phyloP scores from a whole-genome alignment of 2,888 invertebrate genomes.

The Chrysomela aeneicollis region DNA sequence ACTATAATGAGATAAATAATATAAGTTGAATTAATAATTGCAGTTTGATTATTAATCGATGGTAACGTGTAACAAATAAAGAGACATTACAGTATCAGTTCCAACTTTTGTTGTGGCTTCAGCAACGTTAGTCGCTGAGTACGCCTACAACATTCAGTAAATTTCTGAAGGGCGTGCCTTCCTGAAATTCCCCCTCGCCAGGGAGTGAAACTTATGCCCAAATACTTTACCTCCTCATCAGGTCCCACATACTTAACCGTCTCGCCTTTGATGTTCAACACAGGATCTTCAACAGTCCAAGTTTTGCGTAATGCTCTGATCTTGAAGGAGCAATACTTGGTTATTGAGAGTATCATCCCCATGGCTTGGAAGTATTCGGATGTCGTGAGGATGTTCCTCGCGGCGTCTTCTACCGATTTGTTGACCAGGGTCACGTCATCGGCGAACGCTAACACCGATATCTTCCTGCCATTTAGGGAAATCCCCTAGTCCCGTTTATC shows the following conservation, averaged over 20 bases:
- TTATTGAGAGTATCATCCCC: slow-evolving; percentile 38
- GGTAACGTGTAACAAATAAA: too few relatives aligned
- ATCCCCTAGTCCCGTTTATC: slow-evolving; percentile 23
- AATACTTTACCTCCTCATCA: slow-evolving; percentile 46
- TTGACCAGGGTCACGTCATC: slow-evolving; percentile 53
- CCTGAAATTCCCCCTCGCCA: slow-evolving; percentile 16
- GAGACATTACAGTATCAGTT: too few relatives aligned
- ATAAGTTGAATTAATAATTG: too few relatives aligned
- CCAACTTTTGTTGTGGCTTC: not conserved
- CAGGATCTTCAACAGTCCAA: slow-evolving; percentile 47
- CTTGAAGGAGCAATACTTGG: slow-evolving; percentile 25
- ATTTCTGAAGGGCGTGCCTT: slow-evolving; percentile 7
- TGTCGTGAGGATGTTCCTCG: not conserved
- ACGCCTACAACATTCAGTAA: not conserved
- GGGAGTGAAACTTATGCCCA: slow-evolving; percentile 37
- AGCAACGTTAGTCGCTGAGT: slow-evolving; percentile 11
- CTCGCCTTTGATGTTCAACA: slow-evolving; percentile 34
- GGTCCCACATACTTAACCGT: slow-evolving; percentile 35
- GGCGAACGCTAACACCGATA: slow-evolving; percentile 54
- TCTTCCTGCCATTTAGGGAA: not conserved
- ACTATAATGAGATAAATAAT: too few relatives aligned
- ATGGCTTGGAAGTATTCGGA: slow-evolving; percentile 40
- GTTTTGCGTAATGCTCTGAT: slow-evolving; percentile 28
- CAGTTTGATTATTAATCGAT: too few relatives aligned
- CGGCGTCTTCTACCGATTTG: slow-evolving; percentile 27